These are phyloP conservation scores for Apamea anceps DNA, from an alignment of 2,888 invertebrate genomes.

Conservation along the genomic window DNA sequence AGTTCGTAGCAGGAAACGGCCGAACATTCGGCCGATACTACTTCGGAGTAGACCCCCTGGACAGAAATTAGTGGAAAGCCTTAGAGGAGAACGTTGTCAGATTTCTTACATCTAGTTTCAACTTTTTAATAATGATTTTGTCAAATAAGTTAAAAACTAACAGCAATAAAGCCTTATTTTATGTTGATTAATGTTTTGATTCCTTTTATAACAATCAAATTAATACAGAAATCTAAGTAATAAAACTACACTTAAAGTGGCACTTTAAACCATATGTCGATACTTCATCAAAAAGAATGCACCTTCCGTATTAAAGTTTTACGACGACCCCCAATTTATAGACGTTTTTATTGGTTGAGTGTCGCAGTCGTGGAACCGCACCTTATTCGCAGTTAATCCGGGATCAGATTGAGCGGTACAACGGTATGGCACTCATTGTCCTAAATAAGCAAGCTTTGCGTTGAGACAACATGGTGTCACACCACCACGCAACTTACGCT, in stretches of 20 bases:
- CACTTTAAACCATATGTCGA: slow-evolving; percentile 12
- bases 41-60: no score
- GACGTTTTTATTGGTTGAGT: slow-evolving; percentile 38
- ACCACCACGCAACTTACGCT: slow-evolving; percentile 31
- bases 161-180: background rate
- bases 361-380: slow-evolving; percentile 48
- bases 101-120: no score
- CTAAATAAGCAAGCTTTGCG: slow-evolving; percentile 73
- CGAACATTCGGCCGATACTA: no score
- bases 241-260: slow-evolving; percentile 8
- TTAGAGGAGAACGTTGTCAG: background rate
- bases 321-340: slow-evolving; percentile 32
- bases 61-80: background rate
- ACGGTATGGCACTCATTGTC: slow-evolving; percentile 63
- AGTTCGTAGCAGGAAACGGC: no score
- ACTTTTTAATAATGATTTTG: no score
- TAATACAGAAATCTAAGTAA: background rate
- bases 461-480: slow-evolving; percentile 64
- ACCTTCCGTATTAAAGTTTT: slow-evolving; percentile 25
- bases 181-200: background rate
- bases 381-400: slow-evolving; percentile 59
- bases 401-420: slow-evolving; percentile 73
- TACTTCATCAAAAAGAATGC: slow-evolving; percentile 32
- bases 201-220: background rate
- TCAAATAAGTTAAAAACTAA: no score